Base-by-base conservation (phyloP, 2,888 invertebrate genomes). In the Cheilosia vernalis region DNA sequence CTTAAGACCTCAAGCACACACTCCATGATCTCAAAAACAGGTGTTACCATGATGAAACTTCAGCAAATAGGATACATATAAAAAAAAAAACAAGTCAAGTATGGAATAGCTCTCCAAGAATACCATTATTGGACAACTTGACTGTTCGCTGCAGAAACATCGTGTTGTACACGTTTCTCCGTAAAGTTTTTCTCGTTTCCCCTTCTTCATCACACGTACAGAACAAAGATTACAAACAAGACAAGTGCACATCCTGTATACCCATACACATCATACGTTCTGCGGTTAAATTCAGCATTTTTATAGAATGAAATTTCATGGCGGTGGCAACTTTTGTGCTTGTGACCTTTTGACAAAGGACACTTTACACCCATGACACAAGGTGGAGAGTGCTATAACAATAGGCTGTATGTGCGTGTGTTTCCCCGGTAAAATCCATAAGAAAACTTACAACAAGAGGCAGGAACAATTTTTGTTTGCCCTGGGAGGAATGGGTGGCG, bases 21-120 rank as follows among this genome's bases (percentile, higher is more conserved):
- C 49, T 60, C 44, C 10, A 7, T 49, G 55, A 77, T 72, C 63
- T 85, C 85, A 85, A 79, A 85, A 85, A 80, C 85, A 85, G 85
- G 85, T 85, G 85, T 77, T 85, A 72, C 64, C 67, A 56, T 80
- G 80, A 80, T 85, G 76, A 64, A 74, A 72, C 61, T 70, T 74
- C 58, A 76, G 60, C 58, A 79, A 13, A 49, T 15, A 51, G 7
- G 30, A 4, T 1, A 49, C 5, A 40, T 9, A 30, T n/a, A 30
- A 33, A 10, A 21, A 21, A 33, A 40, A 61, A 69, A 69, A 15
- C 17, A 37, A 60, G 44, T 5, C 27, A 51, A 33, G 21, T 51
- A 61, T 33, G 7, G 49, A 47, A 37, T 13, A 42, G 40, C 42
- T 44, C 51, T n/a, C n/a, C 55, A 15, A 56, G 49, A 63, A 56